These are phyloP conservation scores for Trididemnum clinides DNA, from an alignment of 23 tunicate species.

Conservation along the genomic window DNA sequence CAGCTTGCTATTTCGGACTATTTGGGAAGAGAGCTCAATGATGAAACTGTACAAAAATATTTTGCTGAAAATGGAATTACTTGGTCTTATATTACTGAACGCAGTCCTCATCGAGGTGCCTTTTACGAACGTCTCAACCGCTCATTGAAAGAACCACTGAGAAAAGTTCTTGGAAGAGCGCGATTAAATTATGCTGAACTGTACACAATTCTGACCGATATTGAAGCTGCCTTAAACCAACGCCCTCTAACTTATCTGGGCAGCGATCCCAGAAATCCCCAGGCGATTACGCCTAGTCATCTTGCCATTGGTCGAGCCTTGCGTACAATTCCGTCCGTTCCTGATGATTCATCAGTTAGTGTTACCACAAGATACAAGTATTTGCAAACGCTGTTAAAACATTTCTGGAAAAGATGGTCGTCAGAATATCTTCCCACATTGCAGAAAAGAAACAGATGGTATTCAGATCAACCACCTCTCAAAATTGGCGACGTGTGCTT, in stretches of 20 bases:
- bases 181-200: neutral
- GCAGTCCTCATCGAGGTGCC: neutral
- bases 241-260: slow-evolving; percentile 7
- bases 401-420: too few species aligned
- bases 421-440: too few species aligned
- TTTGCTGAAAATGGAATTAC: slow-evolving; percentile 1
- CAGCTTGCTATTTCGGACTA: neutral
- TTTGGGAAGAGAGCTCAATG: neutral
- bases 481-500: too few species aligned
- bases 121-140: slow-evolving; percentile 1
- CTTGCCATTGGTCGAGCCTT: neutral
- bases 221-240: neutral
- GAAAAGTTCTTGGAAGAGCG: neutral
- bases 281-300: slow-evolving; percentile 22
- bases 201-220: neutral
- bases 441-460: too few species aligned
- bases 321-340: neutral
- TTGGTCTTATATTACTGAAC: slow-evolving; percentile 3
- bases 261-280: neutral
- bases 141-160: slow-evolving; percentile 13
- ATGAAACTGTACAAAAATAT: neutral
- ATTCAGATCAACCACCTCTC: too few species aligned
- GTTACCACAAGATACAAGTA: too few species aligned
- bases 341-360: too few species aligned
- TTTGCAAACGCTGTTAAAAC: too few species aligned